Evolutionary conservation across 2,113 vertebrate genomes (phyloP), one percentile per base, ranked within the genome.

Genomic region (Apodemus speciosus): DNA sequence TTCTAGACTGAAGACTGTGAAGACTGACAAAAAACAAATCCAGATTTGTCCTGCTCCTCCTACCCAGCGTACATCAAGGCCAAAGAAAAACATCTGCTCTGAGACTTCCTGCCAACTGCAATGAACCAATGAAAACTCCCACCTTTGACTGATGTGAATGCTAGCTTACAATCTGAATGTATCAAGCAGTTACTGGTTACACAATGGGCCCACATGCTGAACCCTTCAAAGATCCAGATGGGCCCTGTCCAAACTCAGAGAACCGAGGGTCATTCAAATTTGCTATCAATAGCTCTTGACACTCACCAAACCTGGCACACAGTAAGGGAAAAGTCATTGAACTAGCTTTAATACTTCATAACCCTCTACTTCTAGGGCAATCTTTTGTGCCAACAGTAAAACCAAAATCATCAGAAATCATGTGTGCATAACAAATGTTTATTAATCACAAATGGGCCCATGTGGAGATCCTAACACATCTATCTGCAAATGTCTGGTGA

Each of bases 11-110:
- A 71, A 51, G 35, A 53, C 35, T 89, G n/a, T 86, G 53, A 69
- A 75, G 66, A 71, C 40, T 80, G 64, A 92, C 38, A 35, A 21
- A 51, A 77, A 71, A 90, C 88, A 51, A 51, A 51, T n/a, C 8
- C 60, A 77, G 46, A 68, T 94, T 92, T 51, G 30, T 88, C 32
- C 68, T 89, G n/a, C 2, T 68, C 69, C 43, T 85, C 77, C 72
- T 83, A 89, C n/a, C n/a, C 80, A 79, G 68, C 30, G 21, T 88
- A 62, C 71, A 92, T 81, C 51, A 90, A 93, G 66, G 38, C 66
- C 90, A 96, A 76, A 95, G 51, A 93, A 73, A 93, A 71, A 75
- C n/a, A 96, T 88, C 76, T 95, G 88, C 81, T 94, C 90, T 95
- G 83, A 95, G 77, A 51, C 66, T 75, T 84, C 68, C 38, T 91